Conservation (phyloP, 1,140 invertebrate genomes). For the Physella acuta region DNA sequence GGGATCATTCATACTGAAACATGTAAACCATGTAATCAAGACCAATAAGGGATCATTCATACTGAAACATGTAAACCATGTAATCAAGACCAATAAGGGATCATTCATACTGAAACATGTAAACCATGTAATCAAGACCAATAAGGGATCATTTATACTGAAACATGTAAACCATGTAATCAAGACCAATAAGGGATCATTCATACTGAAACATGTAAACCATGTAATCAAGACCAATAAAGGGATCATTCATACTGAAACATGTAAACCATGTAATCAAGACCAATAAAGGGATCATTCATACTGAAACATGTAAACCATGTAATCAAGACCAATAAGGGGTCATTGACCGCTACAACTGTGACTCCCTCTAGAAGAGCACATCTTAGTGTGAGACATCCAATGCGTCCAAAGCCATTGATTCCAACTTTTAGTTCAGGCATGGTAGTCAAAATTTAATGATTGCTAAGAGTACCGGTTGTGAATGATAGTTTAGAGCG, state of each 20-base stretch:
- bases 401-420: slow-evolving; percentile 85
- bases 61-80: no score
- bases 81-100: no score
- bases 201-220: not conserved
- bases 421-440: slow-evolving; percentile 21
- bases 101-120: no score
- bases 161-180: not conserved
- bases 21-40: no score
- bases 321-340: slow-evolving; percentile 91
- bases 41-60: no score
- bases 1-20: not conserved
- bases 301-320: slow-evolving; percentile 87
- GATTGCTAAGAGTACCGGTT: no score
- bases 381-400: slow-evolving; percentile 86
- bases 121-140: not conserved
- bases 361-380: slow-evolving; percentile 73
- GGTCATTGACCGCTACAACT: slow-evolving; percentile 93
- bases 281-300: not conserved
- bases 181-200: not conserved
- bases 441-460: no score
- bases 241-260: not conserved
- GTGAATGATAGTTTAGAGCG: no score
- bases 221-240: not conserved
- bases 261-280: not conserved
- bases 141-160: not conserved